Evolutionary conservation across 2,113 vertebrate species (phyloP).

Genomic region (Dasyurus viverrinus): DNA sequence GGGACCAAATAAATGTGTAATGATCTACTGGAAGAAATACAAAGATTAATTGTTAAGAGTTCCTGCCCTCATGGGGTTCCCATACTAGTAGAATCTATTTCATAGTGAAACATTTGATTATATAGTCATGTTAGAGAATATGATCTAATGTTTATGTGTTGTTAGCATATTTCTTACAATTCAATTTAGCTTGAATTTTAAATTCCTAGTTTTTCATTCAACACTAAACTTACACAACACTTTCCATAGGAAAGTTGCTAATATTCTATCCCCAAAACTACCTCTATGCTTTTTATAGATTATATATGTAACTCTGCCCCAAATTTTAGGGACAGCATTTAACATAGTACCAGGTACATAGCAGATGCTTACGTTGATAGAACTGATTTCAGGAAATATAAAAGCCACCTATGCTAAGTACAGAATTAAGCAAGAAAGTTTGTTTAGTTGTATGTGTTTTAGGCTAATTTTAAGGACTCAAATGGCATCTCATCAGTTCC

Average conservation of each 20-base stretch:
- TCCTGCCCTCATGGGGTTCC: neutral
- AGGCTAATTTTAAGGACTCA: neutral
- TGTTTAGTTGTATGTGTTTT: neutral
- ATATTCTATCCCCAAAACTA: neutral
- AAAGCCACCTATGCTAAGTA: neutral
- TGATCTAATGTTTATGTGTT: neutral
- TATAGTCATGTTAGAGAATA: neutral
- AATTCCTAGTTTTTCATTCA: neutral
- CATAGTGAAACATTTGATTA: neutral
- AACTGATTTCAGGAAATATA: neutral
- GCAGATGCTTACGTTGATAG: neutral
- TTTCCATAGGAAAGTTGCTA: neutral
- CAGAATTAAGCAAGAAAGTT: constrained; percentile 1
- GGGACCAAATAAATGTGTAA: neutral
- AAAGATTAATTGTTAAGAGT: neutral
- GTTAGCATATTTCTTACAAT: neutral
- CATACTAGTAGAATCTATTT: neutral
- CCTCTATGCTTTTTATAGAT: neutral
- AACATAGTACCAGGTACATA: neutral
- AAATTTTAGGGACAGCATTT: neutral
- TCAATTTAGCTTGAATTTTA: neutral
- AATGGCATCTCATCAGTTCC: neutral
- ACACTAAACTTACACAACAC: neutral
- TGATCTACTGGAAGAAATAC: neutral
- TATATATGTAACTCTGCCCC: neutral